phyloP scores from a whole-genome alignment of 2,888 invertebrate genomes.

The Epinotia brunnichana region DNA sequence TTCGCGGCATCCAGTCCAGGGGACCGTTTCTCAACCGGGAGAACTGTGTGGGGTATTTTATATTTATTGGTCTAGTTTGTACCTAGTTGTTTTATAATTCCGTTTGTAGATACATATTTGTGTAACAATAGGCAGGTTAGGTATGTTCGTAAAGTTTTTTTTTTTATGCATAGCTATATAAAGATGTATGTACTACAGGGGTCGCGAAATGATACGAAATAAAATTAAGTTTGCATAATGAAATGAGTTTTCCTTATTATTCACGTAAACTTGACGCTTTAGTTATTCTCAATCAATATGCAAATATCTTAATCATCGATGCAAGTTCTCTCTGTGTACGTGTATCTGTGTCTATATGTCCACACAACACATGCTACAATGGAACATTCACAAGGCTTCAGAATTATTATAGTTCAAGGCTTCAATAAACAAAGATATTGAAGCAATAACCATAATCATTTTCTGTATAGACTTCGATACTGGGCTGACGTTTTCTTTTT shows the following conservation, averaged over 20 bases:
- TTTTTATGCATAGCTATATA: no score
- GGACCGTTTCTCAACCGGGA: no score
- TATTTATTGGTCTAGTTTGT: no score
- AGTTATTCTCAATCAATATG: slow-evolving; percentile 34
- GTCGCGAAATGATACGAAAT: neutral
- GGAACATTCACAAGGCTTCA: neutral
- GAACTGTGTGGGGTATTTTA: no score
- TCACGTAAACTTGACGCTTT: neutral
- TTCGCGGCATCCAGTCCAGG: no score
- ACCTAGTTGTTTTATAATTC: no score
- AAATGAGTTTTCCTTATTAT: neutral
- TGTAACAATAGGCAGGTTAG: no score
- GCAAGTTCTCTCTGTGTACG: neutral
- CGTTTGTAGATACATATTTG: no score
- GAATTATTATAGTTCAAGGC: slow-evolving; percentile 13
- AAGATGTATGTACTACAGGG: neutral
- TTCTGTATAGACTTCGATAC: slow-evolving; percentile 16
- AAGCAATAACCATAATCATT: slow-evolving; percentile 27
- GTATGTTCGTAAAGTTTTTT: no score
- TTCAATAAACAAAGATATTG: slow-evolving; percentile 21
- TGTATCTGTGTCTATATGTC: neutral
- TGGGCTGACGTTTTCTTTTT: slow-evolving; percentile 10
- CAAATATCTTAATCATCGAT: slow-evolving; percentile 15
- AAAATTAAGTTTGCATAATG: neutral
- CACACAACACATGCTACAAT: neutral